Evolutionary conservation across 2,888 invertebrate species (phyloP).

Genomic region (Nasonia oneida): DNA sequence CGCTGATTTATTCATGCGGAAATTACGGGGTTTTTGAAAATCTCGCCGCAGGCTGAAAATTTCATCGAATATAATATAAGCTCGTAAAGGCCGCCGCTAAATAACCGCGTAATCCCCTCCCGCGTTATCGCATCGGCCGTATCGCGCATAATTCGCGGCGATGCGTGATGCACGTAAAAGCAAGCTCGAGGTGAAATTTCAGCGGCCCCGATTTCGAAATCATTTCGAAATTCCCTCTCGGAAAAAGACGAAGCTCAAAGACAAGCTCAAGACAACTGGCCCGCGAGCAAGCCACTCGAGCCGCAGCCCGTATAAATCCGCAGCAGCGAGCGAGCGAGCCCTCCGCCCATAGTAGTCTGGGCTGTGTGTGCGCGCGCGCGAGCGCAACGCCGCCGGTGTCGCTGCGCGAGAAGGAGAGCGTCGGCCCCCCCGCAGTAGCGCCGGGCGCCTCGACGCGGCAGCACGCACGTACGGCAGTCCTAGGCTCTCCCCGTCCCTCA

Average conservation of each 20-base stretch:
- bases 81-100: too few relatives aligned
- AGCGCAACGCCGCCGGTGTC: conserved; percentile 16
- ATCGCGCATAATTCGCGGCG: too few relatives aligned
- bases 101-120: too few relatives aligned
- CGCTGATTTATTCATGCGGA: background rate
- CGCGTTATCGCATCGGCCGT: too few relatives aligned
- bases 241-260: too few relatives aligned
- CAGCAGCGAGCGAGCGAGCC: background rate
- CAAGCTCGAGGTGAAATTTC: too few relatives aligned
- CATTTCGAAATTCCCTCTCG: too few relatives aligned
- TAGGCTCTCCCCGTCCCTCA: background rate
- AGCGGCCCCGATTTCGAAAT: too few relatives aligned
- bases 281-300: background rate
- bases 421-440: conserved; percentile 70
- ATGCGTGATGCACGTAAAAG: too few relatives aligned
- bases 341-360: background rate
- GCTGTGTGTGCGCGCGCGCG: conserved; percentile 5
- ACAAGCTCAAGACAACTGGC: background rate
- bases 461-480: conserved; percentile 60
- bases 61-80: too few relatives aligned
- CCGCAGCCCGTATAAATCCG: background rate
- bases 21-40: background rate
- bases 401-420: conserved; percentile 36
- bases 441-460: conserved; percentile 72
- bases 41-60: too few relatives aligned